A percentile compares a stretch with the other conserved stretches of the same genome.
Evolutionary conservation across 2,888 invertebrate species (phyloP).

Genomic region (Drosophila paranaensis): DNA sequence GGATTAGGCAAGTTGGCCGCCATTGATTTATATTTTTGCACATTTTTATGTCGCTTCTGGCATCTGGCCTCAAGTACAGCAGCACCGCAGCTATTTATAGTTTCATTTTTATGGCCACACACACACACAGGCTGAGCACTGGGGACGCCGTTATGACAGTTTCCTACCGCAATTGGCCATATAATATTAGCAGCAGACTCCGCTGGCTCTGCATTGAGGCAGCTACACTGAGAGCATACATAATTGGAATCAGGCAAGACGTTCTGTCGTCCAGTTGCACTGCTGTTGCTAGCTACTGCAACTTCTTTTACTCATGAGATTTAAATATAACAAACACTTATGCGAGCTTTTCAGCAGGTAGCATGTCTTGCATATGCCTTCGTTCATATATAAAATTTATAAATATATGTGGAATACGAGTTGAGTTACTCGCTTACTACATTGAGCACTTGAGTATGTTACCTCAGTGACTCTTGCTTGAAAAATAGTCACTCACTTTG

Average conservation of each 20-base stretch:
- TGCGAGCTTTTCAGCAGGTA: not conserved
- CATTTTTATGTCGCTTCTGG: constrained; percentile 46
- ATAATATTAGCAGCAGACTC: constrained; percentile 10
- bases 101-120: constrained; percentile 31
- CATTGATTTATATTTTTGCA: constrained; percentile 59
- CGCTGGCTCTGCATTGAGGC: not conserved
- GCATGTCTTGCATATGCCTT: not conserved
- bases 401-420: not conserved
- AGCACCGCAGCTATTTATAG: constrained; percentile 48
- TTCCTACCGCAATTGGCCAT: constrained; percentile 17
- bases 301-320: not conserved
- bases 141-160: constrained; percentile 24
- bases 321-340: not conserved
- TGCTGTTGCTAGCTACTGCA: no score
- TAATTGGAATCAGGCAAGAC: constrained; percentile 4
- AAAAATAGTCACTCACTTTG: no score
- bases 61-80: constrained; percentile 19
- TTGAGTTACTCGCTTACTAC: not conserved
- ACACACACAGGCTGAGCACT: constrained; percentile 14
- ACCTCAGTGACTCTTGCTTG: no score
- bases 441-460: not conserved
- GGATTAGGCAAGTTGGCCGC: constrained; percentile 42
- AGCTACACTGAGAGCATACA: not conserved
- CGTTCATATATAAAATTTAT: not conserved
- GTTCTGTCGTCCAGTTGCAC: not conserved